A percentile compares a stretch with the other conserved stretches of the same genome.
These are phyloP conservation scores for Heliopora coerulea DNA, from an alignment of 92 coral and sea anemone genomes.

Conservation along the genomic window DNA sequence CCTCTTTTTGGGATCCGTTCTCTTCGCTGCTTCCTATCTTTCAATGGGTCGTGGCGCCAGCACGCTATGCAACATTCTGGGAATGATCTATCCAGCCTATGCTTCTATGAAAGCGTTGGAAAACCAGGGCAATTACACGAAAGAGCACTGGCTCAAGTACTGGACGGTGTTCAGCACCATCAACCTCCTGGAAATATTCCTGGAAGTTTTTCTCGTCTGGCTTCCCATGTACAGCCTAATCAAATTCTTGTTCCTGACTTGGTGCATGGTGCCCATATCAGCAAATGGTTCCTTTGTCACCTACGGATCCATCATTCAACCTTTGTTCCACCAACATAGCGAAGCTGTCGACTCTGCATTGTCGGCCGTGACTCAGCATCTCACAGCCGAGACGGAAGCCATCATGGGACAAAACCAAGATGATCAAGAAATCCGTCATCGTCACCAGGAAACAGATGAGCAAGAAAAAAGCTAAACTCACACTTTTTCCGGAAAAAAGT, in stretches of 20 bases:
- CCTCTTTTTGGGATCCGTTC: conserved; percentile 59
- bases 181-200: conserved; percentile 68
- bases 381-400: conserved; percentile 32
- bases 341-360: conserved; percentile 71
- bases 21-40: conserved; percentile 72
- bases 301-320: conserved; percentile 70
- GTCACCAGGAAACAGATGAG: neutral
- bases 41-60: conserved; percentile 89
- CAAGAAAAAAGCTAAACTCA: neutral
- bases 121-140: conserved; percentile 52
- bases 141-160: conserved; percentile 81
- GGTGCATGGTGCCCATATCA: conserved; percentile 95
- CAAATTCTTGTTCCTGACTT: conserved; percentile 73
- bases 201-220: conserved; percentile 84
- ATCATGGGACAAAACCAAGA: neutral
- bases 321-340: conserved; percentile 81
- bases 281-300: conserved; percentile 73
- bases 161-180: conserved; percentile 85
- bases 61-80: conserved; percentile 71
- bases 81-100: conserved; percentile 73
- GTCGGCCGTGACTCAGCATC: conserved; percentile 67
- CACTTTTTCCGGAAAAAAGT: too few species aligned
- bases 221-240: conserved; percentile 80
- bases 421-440: neutral
- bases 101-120: conserved; percentile 90